Percentiles rank a stretch among this genome's conserved stretches.
Conservation (phyloP, 2,113 vertebrate genomes). For the Rafetus swinhoei region DNA sequence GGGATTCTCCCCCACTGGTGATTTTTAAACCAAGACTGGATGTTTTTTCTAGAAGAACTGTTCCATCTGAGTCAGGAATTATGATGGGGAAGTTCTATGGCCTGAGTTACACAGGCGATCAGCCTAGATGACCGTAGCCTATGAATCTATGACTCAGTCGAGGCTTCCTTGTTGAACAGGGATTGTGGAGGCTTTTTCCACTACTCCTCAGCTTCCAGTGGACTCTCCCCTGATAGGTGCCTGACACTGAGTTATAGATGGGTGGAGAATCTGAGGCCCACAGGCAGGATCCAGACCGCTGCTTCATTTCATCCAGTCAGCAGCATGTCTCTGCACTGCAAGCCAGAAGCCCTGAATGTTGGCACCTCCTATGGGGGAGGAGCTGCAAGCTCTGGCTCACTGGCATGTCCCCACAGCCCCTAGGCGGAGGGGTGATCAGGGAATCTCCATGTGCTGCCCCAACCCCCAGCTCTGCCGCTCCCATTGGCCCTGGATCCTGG, state of each 20-base stretch:
- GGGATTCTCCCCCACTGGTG: neutral
- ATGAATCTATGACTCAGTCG: neutral
- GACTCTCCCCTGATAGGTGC: neutral
- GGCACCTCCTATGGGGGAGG: too few relatives aligned
- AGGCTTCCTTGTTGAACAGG: neutral
- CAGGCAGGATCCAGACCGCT: too few relatives aligned
- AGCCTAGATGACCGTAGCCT: neutral
- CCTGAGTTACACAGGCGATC: neutral
- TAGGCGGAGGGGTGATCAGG: too few relatives aligned
- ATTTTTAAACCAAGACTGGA: neutral
- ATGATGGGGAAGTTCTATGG: neutral
- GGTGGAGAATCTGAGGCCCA: too few relatives aligned
- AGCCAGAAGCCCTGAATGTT: too few relatives aligned
- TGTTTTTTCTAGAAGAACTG: neutral
- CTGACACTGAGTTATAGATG: neutral
- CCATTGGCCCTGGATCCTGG: too few relatives aligned
- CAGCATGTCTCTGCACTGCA: too few relatives aligned
- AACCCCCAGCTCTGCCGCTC: too few relatives aligned
- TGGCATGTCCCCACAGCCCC: too few relatives aligned
- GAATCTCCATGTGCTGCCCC: too few relatives aligned
- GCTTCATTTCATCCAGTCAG: too few relatives aligned
- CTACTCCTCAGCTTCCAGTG: neutral
- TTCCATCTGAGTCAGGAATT: neutral
- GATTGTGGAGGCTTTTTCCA: neutral
- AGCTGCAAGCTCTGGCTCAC: too few relatives aligned